Evolutionary conservation across 2,113 vertebrate species (phyloP).

Genomic region (Gracilinanus agilis): DNA sequence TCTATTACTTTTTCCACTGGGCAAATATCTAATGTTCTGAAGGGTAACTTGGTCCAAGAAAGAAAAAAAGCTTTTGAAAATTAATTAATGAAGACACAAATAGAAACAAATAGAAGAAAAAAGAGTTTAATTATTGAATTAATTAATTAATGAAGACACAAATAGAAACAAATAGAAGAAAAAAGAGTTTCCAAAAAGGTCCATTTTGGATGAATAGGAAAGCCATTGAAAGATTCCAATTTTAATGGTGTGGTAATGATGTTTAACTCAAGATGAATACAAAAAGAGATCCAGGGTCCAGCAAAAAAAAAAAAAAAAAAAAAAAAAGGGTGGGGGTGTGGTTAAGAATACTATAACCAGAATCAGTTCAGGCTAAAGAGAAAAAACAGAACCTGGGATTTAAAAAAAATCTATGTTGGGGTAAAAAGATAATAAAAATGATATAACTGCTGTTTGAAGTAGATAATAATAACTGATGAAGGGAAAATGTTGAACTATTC

Average conservation of each 20-base stretch:
- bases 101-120: not conserved
- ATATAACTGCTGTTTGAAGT: not conserved
- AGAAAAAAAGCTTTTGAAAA: not conserved
- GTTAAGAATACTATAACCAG: not conserved
- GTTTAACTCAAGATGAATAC: not conserved
- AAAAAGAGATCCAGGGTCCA: not conserved
- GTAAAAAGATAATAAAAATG: not conserved
- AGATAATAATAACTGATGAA: not conserved
- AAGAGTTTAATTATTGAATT: not conserved
- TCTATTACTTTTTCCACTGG: not conserved
- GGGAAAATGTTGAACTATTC: not conserved
- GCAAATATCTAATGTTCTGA: not conserved
- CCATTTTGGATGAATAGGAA: not conserved
- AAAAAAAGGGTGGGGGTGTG: too few species aligned
- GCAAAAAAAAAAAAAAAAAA: not conserved
- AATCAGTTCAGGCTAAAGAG: not conserved
- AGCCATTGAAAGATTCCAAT: not conserved
- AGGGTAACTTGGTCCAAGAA: not conserved
- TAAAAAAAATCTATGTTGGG: not conserved
- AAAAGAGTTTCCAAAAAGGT: not conserved
- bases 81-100: not conserved
- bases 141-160: not conserved
- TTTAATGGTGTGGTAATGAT: not conserved
- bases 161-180: not conserved
- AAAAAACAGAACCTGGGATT: not conserved